A percentile compares a stretch with the other conserved stretches of the same genome.
Evolutionary conservation across 2,797 vertebrate species (phyloP).

Genomic region (Parauchenoglanis ngamensis): DNA sequence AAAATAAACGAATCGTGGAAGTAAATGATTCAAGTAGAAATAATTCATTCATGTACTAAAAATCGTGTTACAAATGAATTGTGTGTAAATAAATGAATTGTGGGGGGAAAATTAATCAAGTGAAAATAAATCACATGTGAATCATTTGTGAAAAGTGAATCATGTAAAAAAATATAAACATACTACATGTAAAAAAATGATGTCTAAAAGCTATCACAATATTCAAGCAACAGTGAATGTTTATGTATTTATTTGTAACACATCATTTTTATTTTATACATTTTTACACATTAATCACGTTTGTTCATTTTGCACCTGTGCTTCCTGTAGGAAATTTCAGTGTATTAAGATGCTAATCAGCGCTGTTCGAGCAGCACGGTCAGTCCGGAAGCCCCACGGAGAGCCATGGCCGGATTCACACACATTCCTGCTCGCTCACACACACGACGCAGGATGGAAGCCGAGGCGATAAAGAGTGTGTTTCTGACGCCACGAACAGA

Average conservation of each 20-base stretch:
- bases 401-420: background rate
- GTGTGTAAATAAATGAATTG: background rate
- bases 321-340: background rate
- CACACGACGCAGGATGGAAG: conserved; percentile 2
- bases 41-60: background rate
- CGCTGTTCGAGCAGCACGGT: background rate
- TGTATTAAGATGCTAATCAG: conserved; percentile 3
- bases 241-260: background rate
- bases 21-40: background rate
- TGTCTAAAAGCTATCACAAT: background rate
- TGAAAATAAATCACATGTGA: background rate
- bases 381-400: background rate
- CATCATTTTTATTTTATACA: background rate
- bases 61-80: background rate
- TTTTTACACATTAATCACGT: background rate
- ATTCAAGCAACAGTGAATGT: background rate
- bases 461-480: conserved; percentile 33
- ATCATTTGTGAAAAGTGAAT: background rate
- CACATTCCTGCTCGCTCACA: background rate
- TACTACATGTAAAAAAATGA: background rate
- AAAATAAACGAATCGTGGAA: background rate
- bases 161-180: background rate
- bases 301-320: background rate
- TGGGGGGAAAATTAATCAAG: background rate
- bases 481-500: conserved; percentile 40